These are phyloP conservation scores for Drosophila greeni DNA, from an alignment of 2,888 invertebrate species.

Conservation along the genomic window DNA sequence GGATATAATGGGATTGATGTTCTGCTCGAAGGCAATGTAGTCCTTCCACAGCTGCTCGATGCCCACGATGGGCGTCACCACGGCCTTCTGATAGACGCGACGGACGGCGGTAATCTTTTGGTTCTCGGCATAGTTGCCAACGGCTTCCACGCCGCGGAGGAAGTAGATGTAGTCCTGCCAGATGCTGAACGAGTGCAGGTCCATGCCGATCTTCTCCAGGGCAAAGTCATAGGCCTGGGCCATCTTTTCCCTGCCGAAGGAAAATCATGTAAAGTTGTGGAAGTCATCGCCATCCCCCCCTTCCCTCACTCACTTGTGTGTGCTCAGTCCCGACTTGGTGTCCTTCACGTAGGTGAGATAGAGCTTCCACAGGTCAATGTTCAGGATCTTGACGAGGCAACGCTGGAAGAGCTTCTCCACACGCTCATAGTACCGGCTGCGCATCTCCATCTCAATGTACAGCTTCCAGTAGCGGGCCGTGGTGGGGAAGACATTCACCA, in stretches of 20 bases:
- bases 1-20: slow-evolving; percentile 88
- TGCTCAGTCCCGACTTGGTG: slow-evolving; percentile 94
- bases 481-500: slow-evolving; percentile 96
- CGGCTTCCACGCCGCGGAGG: slow-evolving; percentile 96
- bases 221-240: slow-evolving; percentile 99
- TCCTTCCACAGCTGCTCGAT: slow-evolving; percentile 99
- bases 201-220: slow-evolving; percentile 98
- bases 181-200: slow-evolving; percentile 96
- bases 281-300: neutral
- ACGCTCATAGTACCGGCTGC: slow-evolving; percentile 96
- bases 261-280: neutral
- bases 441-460: slow-evolving; percentile 99
- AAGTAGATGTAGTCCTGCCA: slow-evolving; percentile 99
- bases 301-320: slow-evolving; percentile 89
- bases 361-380: slow-evolving; percentile 99
- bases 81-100: slow-evolving; percentile 97
- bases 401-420: slow-evolving; percentile 99
- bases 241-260: slow-evolving; percentile 92
- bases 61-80: slow-evolving; percentile 97
- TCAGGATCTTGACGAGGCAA: slow-evolving; percentile 98
- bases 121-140: slow-evolving; percentile 99
- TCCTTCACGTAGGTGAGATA: slow-evolving; percentile 99
- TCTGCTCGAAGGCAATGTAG: slow-evolving; percentile 97
- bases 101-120: slow-evolving; percentile 99
- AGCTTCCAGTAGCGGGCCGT: slow-evolving; percentile 99